These are phyloP conservation scores for Amiota minor DNA, from an alignment of 2,888 invertebrate species.

Conservation along the genomic window DNA sequence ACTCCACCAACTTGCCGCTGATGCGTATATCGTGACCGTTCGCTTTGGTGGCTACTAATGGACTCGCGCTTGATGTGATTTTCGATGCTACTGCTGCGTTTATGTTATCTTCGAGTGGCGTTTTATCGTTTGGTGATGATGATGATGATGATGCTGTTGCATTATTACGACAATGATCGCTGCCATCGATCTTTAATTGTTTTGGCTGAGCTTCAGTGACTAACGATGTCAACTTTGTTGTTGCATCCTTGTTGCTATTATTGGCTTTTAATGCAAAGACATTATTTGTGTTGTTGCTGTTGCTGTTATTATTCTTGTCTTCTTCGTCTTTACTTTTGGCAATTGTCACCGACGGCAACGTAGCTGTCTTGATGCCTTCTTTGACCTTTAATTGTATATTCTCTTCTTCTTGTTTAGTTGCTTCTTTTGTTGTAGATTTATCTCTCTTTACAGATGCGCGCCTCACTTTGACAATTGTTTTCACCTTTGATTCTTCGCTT, in stretches of 20 bases:
- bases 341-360: slow-evolving; percentile 49
- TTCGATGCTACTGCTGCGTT: slow-evolving; percentile 34
- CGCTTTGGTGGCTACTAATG: slow-evolving; percentile 54
- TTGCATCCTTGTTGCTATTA: slow-evolving; percentile 46
- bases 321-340: slow-evolving; percentile 50
- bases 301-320: not conserved
- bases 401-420: slow-evolving; percentile 51
- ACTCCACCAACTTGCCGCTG: slow-evolving; percentile 54
- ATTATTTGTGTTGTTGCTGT: too few species aligned
- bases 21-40: slow-evolving; percentile 52
- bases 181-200: slow-evolving; percentile 51
- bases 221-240: slow-evolving; percentile 19
- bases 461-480: slow-evolving; percentile 47
- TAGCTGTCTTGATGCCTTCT: slow-evolving; percentile 28
- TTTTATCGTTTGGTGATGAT: slow-evolving; percentile 14
- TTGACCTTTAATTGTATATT: slow-evolving; percentile 36
- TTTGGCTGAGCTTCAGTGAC: slow-evolving; percentile 45
- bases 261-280: slow-evolving; percentile 19
- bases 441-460: slow-evolving; percentile 42
- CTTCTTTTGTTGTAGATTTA: slow-evolving; percentile 25
- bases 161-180: slow-evolving; percentile 20
- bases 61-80: slow-evolving; percentile 51
- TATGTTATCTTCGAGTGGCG: slow-evolving; percentile 39
- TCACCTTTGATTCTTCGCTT: slow-evolving; percentile 42
- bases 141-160: slow-evolving; percentile 33